Evolutionary conservation across 1,140 invertebrate genomes (phyloP).

Genomic region (Hylaeus volcanicus): DNA sequence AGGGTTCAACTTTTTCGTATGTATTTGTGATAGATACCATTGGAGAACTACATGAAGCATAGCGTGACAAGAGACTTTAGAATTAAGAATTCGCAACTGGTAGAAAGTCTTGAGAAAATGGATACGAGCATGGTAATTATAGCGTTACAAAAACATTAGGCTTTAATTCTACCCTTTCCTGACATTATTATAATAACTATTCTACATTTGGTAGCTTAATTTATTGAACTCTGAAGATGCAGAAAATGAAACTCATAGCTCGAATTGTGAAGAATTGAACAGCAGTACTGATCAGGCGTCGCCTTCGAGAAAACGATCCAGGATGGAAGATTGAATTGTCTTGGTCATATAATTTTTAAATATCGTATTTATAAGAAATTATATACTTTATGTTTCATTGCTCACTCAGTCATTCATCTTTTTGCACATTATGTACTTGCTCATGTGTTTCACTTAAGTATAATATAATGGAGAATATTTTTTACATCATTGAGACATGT

Average conservation of each 20-base stretch:
- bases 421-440: background rate
- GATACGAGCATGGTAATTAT: constrained; percentile 70
- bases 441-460: background rate
- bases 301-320: background rate
- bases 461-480: background rate
- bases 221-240: background rate
- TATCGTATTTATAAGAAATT: background rate
- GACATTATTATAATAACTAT: background rate
- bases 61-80: constrained; percentile 83
- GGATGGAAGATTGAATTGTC: constrained; percentile 1
- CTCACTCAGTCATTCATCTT: background rate
- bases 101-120: constrained; percentile 78
- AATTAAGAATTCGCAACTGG: constrained; percentile 78
- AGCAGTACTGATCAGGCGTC: background rate
- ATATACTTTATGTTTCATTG: background rate
- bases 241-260: background rate
- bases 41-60: constrained; percentile 81
- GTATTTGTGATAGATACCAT: constrained; percentile 69
- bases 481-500: background rate
- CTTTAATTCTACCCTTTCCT: background rate
- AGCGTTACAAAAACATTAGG: background rate
- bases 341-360: background rate
- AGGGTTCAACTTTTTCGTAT: background rate
- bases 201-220: background rate
- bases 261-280: background rate